These are phyloP conservation scores for Tricholauxania praeusta DNA, from an alignment of 2,888 invertebrate species.

Conservation along the genomic window DNA sequence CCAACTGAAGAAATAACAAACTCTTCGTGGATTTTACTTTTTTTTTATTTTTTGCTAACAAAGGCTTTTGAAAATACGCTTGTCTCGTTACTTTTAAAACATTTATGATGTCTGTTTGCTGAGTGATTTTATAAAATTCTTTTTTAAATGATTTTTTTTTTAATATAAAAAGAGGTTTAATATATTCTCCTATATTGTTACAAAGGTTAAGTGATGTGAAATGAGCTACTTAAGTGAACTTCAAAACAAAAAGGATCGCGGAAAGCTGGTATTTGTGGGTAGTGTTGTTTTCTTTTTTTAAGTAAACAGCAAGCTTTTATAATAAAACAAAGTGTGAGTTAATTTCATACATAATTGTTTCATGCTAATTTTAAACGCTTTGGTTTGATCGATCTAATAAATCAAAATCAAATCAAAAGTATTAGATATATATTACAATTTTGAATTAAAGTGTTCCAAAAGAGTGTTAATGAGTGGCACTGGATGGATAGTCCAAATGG, in stretches of 20 bases:
- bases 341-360: too few species aligned
- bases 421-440: too few species aligned
- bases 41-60: background rate
- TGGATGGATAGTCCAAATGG: too few species aligned
- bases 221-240: conserved; percentile 3
- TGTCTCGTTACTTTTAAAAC: background rate
- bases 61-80: conserved; percentile 15
- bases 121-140: background rate
- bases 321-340: too few species aligned
- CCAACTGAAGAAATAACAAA: background rate
- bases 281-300: too few species aligned
- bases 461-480: too few species aligned
- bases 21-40: background rate
- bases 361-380: too few species aligned
- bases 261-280: background rate
- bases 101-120: conserved; percentile 21
- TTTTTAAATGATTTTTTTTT: background rate
- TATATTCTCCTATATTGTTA: conserved; percentile 7
- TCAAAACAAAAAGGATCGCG: background rate
- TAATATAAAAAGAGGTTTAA: conserved; percentile 11
- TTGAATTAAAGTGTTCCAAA: too few species aligned
- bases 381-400: too few species aligned
- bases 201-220: conserved; percentile 21
- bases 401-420: too few species aligned
- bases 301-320: too few species aligned